Conservation (phyloP, 2,888 invertebrate genomes). For the Nemurella pictetii region DNA sequence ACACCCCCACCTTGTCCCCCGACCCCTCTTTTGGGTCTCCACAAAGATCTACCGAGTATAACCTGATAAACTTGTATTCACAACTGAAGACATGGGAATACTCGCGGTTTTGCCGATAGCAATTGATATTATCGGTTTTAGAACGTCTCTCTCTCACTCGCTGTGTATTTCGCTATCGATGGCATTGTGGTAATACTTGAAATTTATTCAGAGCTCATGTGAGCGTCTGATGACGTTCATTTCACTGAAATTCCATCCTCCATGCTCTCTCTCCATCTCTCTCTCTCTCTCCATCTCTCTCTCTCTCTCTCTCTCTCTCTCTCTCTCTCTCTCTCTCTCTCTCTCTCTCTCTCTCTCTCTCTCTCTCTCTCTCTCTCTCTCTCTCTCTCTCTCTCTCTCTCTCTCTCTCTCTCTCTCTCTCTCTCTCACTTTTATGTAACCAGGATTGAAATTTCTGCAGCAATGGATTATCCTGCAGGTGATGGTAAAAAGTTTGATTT, state of each 20-base stretch:
- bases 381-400: too few relatives aligned
- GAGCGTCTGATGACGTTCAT: background rate
- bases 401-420: too few relatives aligned
- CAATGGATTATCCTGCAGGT: too few relatives aligned
- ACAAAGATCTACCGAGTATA: background rate
- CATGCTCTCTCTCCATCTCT: too few relatives aligned
- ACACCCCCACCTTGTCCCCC: background rate
- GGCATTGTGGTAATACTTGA: background rate
- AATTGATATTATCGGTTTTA: background rate
- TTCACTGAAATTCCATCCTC: background rate
- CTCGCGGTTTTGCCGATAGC: background rate
- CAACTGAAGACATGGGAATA: background rate
- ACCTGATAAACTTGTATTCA: background rate
- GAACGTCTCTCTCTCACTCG: background rate
- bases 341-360: too few relatives aligned
- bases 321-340: too few relatives aligned
- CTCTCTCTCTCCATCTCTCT: too few relatives aligned
- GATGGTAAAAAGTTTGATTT: too few relatives aligned
- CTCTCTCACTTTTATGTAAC: too few relatives aligned
- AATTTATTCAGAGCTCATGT: background rate
- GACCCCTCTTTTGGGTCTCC: constrained; percentile 12
- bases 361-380: too few relatives aligned
- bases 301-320: too few relatives aligned
- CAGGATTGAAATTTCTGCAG: too few relatives aligned
- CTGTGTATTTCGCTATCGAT: background rate